These are phyloP conservation scores for Leptinotarsa haldemani DNA, from an alignment of 2,888 invertebrate species.

Conservation along the genomic window DNA sequence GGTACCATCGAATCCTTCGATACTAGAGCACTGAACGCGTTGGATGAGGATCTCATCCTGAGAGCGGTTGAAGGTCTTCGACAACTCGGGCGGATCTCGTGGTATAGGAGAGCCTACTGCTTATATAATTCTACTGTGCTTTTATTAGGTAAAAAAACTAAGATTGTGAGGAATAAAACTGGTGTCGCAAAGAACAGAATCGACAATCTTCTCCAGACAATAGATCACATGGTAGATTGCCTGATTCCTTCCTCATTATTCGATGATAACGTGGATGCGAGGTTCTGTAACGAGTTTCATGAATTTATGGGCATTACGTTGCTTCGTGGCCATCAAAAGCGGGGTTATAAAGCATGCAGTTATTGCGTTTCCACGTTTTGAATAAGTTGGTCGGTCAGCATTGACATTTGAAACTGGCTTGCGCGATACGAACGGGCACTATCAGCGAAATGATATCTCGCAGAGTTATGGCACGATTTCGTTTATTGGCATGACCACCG, in stretches of 20 bases:
- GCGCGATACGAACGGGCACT: conserved; percentile 18
- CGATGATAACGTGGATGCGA: conserved; percentile 27
- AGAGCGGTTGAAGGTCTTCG: too few species aligned
- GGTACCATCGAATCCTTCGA: too few species aligned
- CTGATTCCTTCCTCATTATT: conserved; percentile 48
- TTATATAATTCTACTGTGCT: too few species aligned
- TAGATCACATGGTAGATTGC: conserved; percentile 40
- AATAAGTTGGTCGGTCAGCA: conserved; percentile 28
- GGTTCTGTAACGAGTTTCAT: conserved; percentile 33
- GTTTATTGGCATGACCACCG: conserved; percentile 22
- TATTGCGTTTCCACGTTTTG: conserved; percentile 27
- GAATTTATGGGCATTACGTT: conserved; percentile 30
- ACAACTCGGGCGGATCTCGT: too few species aligned
- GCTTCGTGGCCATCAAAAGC: conserved; percentile 27
- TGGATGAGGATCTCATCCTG: too few species aligned
- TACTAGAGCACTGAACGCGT: too few species aligned
- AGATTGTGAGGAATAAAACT: too few species aligned
- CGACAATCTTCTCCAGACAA: neutral
- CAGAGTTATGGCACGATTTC: conserved; percentile 13
- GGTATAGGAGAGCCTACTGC: too few species aligned
- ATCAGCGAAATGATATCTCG: conserved; percentile 20
- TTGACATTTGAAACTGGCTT: conserved; percentile 23
- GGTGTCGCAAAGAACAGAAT: too few species aligned
- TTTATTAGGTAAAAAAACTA: too few species aligned
- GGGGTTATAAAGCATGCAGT: conserved; percentile 26